Base-by-base conservation (phyloP, 2,888 invertebrate genomes). In the Ophion obscuratus region DNA sequence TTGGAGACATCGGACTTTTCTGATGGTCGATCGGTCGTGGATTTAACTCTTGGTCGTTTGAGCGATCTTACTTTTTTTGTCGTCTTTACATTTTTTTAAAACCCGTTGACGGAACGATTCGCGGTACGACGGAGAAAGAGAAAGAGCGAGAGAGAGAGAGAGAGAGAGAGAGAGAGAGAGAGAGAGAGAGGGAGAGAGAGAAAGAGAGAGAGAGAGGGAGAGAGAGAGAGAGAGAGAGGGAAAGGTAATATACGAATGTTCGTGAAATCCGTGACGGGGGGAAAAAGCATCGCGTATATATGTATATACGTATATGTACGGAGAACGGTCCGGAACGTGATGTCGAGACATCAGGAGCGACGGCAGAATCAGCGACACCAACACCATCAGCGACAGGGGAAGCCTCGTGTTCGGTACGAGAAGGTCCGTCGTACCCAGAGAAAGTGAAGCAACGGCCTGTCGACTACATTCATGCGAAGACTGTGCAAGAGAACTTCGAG, bases 361-460 rank as follows among this genome's bases (percentile, higher is more conserved):
- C 71, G 66, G 71, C 27, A 77, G 57, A 47, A 82, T 62, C 71
- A 53, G 53, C 83, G 62, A 64, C 71, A 82, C 24, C 74, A 62
- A 59, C 81, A 62, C 40, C 73, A 77, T 47, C 81, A 62, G 57
- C 84, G 62, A 47, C 75, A 80, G 71, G 74, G 64, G 71, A 67
- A 81, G 77, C 62, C 77, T 81, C 68, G 77, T 77, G 61, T 81
- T 61, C 76, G 76, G 66, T 71, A 80, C 84, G 84, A 84, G 83
- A 79, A 79, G 80, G 80, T 77, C 76, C 77, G 47, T 71, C 76
- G 84, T 74, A 74, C 77, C 68, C 84, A 78, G 84, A 84, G 84
- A 84, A 84, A 84, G 84, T 84, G 77, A 84, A 81, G 84, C 84
- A 80, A 71, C 66, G 62, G 83, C 61, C 68, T 44, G 79, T 76